Percentiles rank a stretch among this genome's conserved stretches.
Evolutionary conservation across 1,140 invertebrate genomes (phyloP).

Genomic region (Choristoneura fumiferana): DNA sequence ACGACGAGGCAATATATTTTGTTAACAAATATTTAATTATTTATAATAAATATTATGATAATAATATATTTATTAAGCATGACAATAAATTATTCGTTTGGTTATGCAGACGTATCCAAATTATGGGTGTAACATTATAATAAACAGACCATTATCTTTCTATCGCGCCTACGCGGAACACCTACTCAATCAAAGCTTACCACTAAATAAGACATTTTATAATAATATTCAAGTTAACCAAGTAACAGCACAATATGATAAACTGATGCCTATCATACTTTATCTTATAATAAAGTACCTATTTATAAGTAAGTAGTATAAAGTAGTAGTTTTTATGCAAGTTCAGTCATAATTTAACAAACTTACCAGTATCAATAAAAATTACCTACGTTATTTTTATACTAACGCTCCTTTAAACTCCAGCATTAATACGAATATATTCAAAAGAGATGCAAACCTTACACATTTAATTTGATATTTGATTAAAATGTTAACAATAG

Average conservation of each 20-base stretch:
- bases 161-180: constrained; percentile 6
- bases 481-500: constrained; percentile 55
- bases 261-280: too few species aligned
- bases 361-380: too few species aligned
- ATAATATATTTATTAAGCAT: not conserved
- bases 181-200: constrained; percentile 13
- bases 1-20: not conserved
- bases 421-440: not conserved
- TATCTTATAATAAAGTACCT: too few species aligned
- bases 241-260: too few species aligned
- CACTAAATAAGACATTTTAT: constrained; percentile 17
- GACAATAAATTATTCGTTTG: not conserved
- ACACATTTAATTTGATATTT: constrained; percentile 29
- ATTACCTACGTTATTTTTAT: not conserved
- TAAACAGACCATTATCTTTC: constrained; percentile 10
- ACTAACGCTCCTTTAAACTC: not conserved
- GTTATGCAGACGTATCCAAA: constrained; percentile 11
- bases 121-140: constrained; percentile 14
- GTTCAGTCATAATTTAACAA: too few species aligned
- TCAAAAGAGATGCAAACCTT: constrained; percentile 15
- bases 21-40: constrained; percentile 10
- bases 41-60: constrained; percentile 3
- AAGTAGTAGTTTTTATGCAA: too few species aligned
- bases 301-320: too few species aligned
- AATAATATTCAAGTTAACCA: too few species aligned